A percentile compares a stretch with the other conserved stretches of the same genome.
phyloP scores from a whole-genome alignment of 2,888 invertebrate genomes.

The Carterocephalus palaemon region DNA sequence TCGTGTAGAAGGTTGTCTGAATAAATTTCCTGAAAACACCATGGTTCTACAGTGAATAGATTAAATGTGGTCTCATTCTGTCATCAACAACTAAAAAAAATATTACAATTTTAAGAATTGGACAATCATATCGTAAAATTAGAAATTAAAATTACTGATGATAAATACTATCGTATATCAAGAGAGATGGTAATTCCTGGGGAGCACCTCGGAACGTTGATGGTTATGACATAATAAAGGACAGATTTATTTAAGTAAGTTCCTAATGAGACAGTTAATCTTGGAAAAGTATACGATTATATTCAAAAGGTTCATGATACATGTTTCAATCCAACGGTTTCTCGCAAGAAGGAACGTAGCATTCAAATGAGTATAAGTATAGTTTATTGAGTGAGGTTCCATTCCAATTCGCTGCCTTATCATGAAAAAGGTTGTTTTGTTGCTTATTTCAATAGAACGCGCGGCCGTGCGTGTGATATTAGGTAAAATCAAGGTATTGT shows the following conservation, averaged over 20 bases:
- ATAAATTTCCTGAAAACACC: background rate
- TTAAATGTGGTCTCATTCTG: background rate
- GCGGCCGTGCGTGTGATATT: conserved; percentile 12
- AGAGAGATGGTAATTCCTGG: too few species aligned
- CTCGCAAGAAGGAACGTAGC: too few species aligned
- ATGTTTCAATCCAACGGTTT: too few species aligned
- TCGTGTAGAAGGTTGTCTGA: background rate
- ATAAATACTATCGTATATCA: too few species aligned
- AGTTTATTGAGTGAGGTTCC: conserved; percentile 21
- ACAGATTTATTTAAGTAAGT: too few species aligned
- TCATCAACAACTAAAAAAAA: conserved; percentile 2
- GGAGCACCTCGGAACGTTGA: too few species aligned
- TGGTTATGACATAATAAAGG: too few species aligned
- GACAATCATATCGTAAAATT: background rate
- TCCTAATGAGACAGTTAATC: too few species aligned
- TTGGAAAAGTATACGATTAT: too few species aligned
- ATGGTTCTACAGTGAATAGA: background rate
- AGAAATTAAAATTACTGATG: too few species aligned
- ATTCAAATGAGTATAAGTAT: conserved; percentile 18
- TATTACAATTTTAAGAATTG: conserved; percentile 7
- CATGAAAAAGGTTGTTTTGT: conserved; percentile 27
- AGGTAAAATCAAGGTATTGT: conserved; percentile 9
- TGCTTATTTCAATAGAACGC: conserved; percentile 23
- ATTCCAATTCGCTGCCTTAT: conserved; percentile 26
- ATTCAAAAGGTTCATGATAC: too few species aligned